A percentile compares a stretch with the other conserved stretches of the same genome.
These are phyloP conservation scores for Enchytraeus crypticus DNA, from an alignment of 2,888 invertebrate genomes.

Conservation along the genomic window DNA sequence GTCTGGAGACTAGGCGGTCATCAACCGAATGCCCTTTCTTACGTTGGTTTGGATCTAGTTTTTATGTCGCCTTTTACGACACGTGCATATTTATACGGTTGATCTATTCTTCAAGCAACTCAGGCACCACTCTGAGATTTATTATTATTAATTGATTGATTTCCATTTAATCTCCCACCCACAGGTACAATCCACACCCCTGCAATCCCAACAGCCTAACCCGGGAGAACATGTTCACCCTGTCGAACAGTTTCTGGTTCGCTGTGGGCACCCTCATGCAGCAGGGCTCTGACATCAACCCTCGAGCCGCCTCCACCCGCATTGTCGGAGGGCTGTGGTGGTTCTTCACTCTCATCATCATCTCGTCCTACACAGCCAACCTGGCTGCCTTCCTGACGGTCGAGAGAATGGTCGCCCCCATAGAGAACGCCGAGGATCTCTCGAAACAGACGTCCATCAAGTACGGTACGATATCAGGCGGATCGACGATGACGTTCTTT, in stretches of 20 bases:
- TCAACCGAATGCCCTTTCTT: too few relatives aligned
- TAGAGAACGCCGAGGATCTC: conserved; percentile 88
- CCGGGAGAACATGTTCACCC: conserved; percentile 85
- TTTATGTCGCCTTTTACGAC: too few relatives aligned
- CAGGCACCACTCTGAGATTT: too few relatives aligned
- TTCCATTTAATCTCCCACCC: too few relatives aligned
- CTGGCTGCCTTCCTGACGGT: conserved; percentile 49
- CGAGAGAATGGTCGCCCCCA: conserved; percentile 56
- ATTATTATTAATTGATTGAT: too few relatives aligned
- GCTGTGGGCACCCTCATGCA: conserved; percentile 91
- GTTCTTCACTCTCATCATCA: conserved; percentile 49
- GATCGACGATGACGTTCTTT: conserved; percentile 89
- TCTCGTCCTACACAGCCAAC: too few relatives aligned
- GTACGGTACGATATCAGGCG: conserved; percentile 82
- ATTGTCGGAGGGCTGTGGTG: conserved; percentile 50
- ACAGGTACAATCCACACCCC: conserved; percentile 70
- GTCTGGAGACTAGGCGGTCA: too few relatives aligned
- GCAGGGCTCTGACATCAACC: conserved; percentile 57
- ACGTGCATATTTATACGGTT: too few relatives aligned
- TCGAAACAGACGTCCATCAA: conserved; percentile 93
- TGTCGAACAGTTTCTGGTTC: conserved; percentile 78
- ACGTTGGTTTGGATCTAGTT: too few relatives aligned
- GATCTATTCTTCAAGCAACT: too few relatives aligned
- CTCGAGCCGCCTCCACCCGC: conserved; percentile 45
- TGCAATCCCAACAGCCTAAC: conserved; percentile 68